phyloP scores from a whole-genome alignment of 1,140 invertebrate genomes.

The Philopotamus ludificatus region DNA sequence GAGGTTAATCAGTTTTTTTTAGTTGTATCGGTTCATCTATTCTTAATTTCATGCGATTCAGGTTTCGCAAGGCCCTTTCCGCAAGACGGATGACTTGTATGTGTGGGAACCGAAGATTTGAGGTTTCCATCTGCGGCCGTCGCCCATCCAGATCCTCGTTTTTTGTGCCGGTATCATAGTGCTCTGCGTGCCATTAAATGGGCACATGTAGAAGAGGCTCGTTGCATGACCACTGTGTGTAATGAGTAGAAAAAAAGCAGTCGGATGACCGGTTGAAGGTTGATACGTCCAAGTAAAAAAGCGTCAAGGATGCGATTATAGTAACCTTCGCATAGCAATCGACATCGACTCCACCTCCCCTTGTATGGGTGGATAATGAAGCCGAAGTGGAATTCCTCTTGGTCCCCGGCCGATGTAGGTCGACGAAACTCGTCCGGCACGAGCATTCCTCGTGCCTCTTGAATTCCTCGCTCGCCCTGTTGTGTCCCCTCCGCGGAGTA shows the following conservation, averaged over 20 bases:
- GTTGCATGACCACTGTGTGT: not conserved
- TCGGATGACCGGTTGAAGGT: not conserved
- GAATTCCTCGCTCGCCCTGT: not conserved
- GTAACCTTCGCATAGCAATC: slow-evolving; percentile 10
- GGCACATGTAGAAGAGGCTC: too few species aligned
- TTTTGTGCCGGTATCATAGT: not conserved
- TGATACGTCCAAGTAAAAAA: too few species aligned
- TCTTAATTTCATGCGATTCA: too few species aligned
- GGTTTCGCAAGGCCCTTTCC: too few species aligned
- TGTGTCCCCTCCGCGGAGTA: not conserved
- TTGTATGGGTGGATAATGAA: slow-evolving; percentile 15
- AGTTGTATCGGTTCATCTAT: too few species aligned
- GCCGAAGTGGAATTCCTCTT: slow-evolving; percentile 16
- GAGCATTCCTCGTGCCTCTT: slow-evolving; percentile 3
- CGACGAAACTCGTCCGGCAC: slow-evolving; percentile 22
- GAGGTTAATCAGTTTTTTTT: too few species aligned
- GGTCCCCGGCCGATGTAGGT: slow-evolving; percentile 22
- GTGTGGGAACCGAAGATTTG: too few species aligned
- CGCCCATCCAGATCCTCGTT: not conserved
- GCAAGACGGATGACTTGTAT: too few species aligned
- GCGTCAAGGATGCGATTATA: slow-evolving; percentile 13
- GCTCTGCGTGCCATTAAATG: too few species aligned
- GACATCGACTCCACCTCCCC: not conserved
- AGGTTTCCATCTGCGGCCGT: not conserved
- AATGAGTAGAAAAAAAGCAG: not conserved